phyloP scores from a whole-genome alignment of 1,140 invertebrate genomes.

The Plodia interpunctella region DNA sequence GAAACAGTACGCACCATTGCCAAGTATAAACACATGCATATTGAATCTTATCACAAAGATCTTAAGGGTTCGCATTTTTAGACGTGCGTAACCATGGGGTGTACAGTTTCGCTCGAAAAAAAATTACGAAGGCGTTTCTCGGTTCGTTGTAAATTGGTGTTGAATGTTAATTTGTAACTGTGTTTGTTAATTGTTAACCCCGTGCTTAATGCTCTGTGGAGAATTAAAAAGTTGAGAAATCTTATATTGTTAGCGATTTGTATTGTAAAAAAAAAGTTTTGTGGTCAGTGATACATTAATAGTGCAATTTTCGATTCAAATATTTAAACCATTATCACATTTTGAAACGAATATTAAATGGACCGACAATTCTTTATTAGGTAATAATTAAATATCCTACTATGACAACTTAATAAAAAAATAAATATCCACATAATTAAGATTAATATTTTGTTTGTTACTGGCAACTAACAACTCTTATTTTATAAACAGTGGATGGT shows the following conservation, averaged over 20 bases:
- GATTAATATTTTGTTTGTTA: too few species aligned
- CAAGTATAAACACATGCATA: conserved; percentile 3
- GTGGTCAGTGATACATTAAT: too few species aligned
- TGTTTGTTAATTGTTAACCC: conserved; percentile 2
- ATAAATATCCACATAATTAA: too few species aligned
- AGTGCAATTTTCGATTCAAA: too few species aligned
- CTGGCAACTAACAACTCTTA: too few species aligned
- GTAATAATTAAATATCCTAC: too few species aligned
- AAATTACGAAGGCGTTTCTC: background rate
- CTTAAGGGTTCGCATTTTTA: background rate
- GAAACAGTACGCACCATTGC: conserved; percentile 47
- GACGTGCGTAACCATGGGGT: background rate
- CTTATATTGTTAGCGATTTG: background rate
- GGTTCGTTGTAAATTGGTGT: background rate
- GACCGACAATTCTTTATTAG: too few species aligned
- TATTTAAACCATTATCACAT: too few species aligned
- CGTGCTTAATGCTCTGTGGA: conserved; percentile 1
- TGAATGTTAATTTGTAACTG: conserved; percentile 6
- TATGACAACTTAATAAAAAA: too few species aligned
- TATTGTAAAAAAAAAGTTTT: background rate
- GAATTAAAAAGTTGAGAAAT: background rate
- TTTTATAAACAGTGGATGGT: too few species aligned
- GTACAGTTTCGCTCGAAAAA: background rate
- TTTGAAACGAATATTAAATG: too few species aligned
- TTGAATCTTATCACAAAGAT: background rate